Evolutionary conservation across 2,113 vertebrate species (phyloP), one percentile per base, ranked within the genome.

Genomic region (Ptilonorhynchus violaceus): DNA sequence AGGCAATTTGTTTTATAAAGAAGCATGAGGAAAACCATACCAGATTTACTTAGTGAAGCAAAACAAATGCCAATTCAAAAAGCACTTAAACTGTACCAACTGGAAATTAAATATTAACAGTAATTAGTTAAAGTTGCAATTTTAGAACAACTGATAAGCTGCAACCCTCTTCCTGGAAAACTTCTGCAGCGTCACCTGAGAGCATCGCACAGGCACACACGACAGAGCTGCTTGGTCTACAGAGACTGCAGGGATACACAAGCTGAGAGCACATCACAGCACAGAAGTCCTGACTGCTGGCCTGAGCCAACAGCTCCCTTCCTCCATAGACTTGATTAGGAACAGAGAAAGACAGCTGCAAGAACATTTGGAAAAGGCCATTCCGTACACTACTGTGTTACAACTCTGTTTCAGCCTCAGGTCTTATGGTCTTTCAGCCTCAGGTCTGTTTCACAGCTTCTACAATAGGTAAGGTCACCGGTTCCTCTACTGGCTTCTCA

Each of bases 1-100:
- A 96, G 69, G 88, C 66, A 91, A 87, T 93, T 96, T 92, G 88
- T 81, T 92, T 93, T 76, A 92, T 66, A 75, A 94, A 92, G 69
- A 64, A 87, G 74, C 76, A 95, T 0, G 0, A 94, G 72, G 69
- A 92, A 96, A 95, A 95, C 50, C 67, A 52, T 56, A 69, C 53
- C 69, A 95, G 86, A 91, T 85, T 84, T 75, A 87, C 56, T 62
- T 47, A 60, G 60, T 2, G 4, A 72, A 89, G 88, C 91, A 89
- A 89, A 95, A 94, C 76, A 93, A 94, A 96, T 66, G 86, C 41
- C 93, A 73, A 85, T 68, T 86, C 69, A 84, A 86, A 92, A 88
- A 88, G n/a, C 79, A 72, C 73, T 93, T 84, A 35, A 84, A 73
- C 58, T 53, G 44, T 58, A 94, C 49, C 76, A 75, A 93, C 52